A percentile compares a stretch with the other conserved stretches of the same genome.
These are phyloP conservation scores for Chrosomus eos DNA, from an alignment of 2,797 vertebrate genomes.

Conservation along the genomic window DNA sequence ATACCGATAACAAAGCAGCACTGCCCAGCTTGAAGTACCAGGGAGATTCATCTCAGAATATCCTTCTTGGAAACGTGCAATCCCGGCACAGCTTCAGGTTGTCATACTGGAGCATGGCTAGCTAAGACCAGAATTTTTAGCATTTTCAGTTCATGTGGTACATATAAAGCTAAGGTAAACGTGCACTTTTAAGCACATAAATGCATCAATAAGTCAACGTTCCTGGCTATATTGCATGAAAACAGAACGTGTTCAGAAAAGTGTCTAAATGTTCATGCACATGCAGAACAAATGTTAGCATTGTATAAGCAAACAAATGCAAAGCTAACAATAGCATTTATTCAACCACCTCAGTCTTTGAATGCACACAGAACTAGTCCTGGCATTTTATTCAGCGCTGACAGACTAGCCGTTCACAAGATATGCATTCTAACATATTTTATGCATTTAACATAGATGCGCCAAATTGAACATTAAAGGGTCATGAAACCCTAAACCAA, in stretches of 20 bases:
- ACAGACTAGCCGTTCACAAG: background rate
- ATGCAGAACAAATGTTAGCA: background rate
- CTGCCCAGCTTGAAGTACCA: background rate
- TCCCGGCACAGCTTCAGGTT: constrained; percentile 2
- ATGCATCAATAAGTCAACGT: background rate
- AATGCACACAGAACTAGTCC: background rate
- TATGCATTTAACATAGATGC: background rate
- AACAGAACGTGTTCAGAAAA: background rate
- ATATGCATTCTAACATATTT: background rate
- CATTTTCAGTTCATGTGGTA: background rate
- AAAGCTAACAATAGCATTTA: background rate
- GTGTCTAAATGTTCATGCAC: background rate
- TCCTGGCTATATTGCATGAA: background rate
- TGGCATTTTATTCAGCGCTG: no score
- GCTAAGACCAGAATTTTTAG: background rate
- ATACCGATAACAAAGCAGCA: background rate
- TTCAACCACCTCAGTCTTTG: background rate
- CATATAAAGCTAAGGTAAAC: background rate
- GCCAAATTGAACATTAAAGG: no score
- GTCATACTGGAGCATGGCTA: background rate
- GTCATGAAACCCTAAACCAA: no score
- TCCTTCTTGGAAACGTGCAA: background rate
- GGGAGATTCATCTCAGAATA: background rate
- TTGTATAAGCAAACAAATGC: background rate
- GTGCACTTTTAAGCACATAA: background rate